These are phyloP conservation scores for Pteropus rufus DNA, from an alignment of 2,797 vertebrate species.

Conservation along the genomic window DNA sequence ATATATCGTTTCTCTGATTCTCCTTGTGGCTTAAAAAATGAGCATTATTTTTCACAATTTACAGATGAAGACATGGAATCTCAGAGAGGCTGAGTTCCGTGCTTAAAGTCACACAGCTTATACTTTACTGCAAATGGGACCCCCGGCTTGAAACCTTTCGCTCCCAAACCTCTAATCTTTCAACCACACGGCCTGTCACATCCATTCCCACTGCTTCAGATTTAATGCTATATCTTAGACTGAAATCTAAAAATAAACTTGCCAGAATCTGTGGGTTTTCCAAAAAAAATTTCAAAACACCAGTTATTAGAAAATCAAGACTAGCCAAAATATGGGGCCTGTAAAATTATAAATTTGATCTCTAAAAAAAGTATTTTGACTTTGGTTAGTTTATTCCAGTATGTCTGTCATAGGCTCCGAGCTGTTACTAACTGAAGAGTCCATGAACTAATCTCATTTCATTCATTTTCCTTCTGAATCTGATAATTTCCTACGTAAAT, in stretches of 20 bases:
- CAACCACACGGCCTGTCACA: fast-evolving
- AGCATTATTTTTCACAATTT: neutral
- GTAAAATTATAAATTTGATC: neutral
- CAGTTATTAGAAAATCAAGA: neutral
- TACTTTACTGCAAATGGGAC: neutral
- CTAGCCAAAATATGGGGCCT: neutral
- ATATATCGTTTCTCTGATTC: neutral
- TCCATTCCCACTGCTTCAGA: neutral
- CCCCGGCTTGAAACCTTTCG: neutral
- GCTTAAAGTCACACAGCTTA: neutral
- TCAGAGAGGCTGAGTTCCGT: neutral
- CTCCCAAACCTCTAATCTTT: neutral
- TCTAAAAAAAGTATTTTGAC: conserved; percentile 5
- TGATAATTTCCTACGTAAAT: conserved; percentile 38
- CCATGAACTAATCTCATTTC: neutral
- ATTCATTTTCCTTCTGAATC: neutral
- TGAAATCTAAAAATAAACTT: neutral
- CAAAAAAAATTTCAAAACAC: neutral
- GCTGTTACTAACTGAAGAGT: neutral
- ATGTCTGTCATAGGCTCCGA: neutral
- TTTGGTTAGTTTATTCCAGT: neutral
- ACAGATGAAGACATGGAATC: neutral
- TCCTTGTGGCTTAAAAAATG: neutral
- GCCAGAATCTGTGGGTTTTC: neutral
- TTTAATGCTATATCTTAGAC: neutral